Percentiles rank a stretch among this genome's conserved stretches.
phyloP scores from a whole-genome alignment of 2,797 vertebrate genomes.

The Myotis vivesi region DNA sequence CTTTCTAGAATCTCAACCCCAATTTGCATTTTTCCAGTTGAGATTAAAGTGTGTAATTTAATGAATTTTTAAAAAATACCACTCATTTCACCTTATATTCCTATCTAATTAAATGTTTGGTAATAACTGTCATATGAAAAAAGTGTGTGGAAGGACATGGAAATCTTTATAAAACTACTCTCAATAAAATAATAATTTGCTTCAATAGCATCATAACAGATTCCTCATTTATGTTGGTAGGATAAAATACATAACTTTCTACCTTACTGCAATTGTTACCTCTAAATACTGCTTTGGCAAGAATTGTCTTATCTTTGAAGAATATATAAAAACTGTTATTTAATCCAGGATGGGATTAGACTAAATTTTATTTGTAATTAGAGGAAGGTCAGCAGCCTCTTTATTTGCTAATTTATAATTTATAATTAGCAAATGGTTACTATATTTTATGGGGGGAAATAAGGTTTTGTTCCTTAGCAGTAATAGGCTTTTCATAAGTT shows the following conservation, averaged over 20 bases:
- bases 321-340: background rate
- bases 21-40: slow-evolving; percentile 2
- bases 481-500: slow-evolving; percentile 1
- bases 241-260: background rate
- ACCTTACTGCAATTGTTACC: background rate
- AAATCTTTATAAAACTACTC: background rate
- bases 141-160: background rate
- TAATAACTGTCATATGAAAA: slow-evolving; percentile 30
- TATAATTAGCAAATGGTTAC: background rate
- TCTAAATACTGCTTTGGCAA: slow-evolving; percentile 33
- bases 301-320: slow-evolving; percentile 34
- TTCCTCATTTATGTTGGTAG: background rate
- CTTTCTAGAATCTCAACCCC: background rate
- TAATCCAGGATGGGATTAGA: background rate
- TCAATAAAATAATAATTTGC: background rate
- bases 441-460: background rate
- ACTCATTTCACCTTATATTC: background rate
- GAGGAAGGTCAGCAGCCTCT: background rate
- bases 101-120: background rate
- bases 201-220: background rate
- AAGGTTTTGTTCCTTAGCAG: background rate
- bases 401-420: slow-evolving; percentile 24
- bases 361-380: slow-evolving; percentile 23
- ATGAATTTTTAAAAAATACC: background rate
- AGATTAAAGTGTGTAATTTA: background rate